These are phyloP conservation scores for Triops cancriformis DNA, from an alignment of 1,140 invertebrate genomes.

Conservation along the genomic window DNA sequence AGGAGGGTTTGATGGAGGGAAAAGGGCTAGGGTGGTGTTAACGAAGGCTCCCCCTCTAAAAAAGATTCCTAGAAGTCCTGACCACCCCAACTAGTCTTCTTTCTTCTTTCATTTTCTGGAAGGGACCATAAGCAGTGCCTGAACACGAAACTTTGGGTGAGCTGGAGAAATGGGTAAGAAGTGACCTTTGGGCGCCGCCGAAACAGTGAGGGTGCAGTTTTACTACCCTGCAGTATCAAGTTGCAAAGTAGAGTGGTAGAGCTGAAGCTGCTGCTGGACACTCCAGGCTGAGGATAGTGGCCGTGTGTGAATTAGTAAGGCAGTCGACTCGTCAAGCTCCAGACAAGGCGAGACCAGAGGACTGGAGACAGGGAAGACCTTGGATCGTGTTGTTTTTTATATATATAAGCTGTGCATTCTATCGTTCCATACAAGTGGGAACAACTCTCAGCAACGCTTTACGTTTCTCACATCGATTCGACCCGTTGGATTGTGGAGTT, in stretches of 20 bases:
- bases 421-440: neutral
- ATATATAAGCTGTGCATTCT: neutral
- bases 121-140: neutral
- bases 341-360: neutral
- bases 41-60: neutral
- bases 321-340: slow-evolving; percentile 1
- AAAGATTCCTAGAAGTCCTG: neutral
- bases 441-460: neutral
- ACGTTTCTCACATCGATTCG: neutral
- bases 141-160: neutral
- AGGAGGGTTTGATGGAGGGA: neutral
- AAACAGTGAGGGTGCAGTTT: slow-evolving; percentile 13
- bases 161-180: neutral
- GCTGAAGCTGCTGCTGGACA: neutral
- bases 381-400: neutral
- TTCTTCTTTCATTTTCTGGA: neutral
- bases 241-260: slow-evolving; percentile 5
- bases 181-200: slow-evolving; percentile 11
- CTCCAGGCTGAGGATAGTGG: neutral
- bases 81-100: neutral
- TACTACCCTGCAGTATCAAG: slow-evolving; percentile 5
- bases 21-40: neutral
- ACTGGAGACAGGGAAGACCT: neutral
- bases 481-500: neutral
- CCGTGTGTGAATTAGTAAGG: neutral